Base-by-base conservation (phyloP, 2,113 vertebrate genomes). In the Mesembrinibis cayennensis region DNA sequence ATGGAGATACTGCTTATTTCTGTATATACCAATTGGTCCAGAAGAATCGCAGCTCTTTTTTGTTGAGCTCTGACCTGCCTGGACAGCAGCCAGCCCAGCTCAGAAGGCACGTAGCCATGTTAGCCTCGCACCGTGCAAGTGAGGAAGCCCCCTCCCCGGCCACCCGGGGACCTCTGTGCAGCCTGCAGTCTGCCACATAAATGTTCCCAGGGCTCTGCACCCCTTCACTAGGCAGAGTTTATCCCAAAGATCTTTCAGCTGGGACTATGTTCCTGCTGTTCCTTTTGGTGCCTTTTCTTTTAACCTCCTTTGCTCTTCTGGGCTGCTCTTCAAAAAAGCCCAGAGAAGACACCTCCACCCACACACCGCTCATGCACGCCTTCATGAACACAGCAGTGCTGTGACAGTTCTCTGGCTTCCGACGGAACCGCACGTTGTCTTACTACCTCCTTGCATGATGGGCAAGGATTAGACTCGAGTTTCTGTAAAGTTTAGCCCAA, bases 81-180 rank as follows among this genome's bases (percentile, higher is more conserved):
- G 83, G 90, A 11, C 45, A 78, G 59, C 77, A 82, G 90, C 73
- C 95, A 91, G 59, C 65, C 69, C 69, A 14, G 21, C 36, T 59
- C 90, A 67, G 2, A 53, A 23, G 58, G 69, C 36, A 2, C 0
- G 0, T 2, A 10, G n/a, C 71, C 5, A 1, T 9, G 30, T 49
- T 30, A 19, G n/a, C 90, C 3, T 1, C 27, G 62, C 62, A 25
- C 36, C 2, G 1, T 3, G 1, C 29, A 15, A 40, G 50, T 2
- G 18, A 36, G 10, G 50, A 55, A 38, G 40, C 2, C 6, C 32
- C 49, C 11, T 40, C n/a, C 56, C 42, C 0, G 0, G 61, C 55
- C 50, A 20, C 10, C 38, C 7, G 0, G 16, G 42, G 56, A 49
- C 34, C 21, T 62, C 59, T 38, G 21, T 16, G 29, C 32, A 13